phyloP scores from a whole-genome alignment of 2,888 invertebrate species.

The Sinotaia quadrata region DNA sequence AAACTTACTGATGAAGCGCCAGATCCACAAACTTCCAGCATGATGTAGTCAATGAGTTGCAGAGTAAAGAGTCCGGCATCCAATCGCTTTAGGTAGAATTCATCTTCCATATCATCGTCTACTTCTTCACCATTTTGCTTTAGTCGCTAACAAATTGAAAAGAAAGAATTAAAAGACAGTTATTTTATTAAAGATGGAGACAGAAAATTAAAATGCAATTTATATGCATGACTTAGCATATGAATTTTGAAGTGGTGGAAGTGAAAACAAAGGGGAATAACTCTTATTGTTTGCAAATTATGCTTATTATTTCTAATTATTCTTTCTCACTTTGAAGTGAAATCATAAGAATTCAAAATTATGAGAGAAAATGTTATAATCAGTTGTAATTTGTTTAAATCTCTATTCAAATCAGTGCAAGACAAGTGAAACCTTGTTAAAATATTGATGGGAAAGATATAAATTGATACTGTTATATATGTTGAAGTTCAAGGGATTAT shows the following conservation, averaged over 20 bases:
- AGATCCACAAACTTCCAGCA: conserved; percentile 76
- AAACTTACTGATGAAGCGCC: conserved; percentile 69
- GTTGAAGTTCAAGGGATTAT: too few species aligned
- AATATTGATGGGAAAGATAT: too few species aligned
- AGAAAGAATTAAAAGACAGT: neutral
- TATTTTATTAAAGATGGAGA: neutral
- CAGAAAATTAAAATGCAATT: neutral
- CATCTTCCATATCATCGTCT: conserved; percentile 87
- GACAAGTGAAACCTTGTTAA: too few species aligned
- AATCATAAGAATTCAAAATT: too few species aligned
- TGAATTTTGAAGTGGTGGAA: neutral
- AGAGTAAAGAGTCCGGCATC: conserved; percentile 97
- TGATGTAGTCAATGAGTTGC: conserved; percentile 90
- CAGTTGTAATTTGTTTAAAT: too few species aligned
- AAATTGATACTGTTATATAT: too few species aligned
- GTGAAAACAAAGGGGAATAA: too few species aligned
- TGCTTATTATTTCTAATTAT: too few species aligned
- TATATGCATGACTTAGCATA: neutral
- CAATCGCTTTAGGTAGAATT: conserved; percentile 88
- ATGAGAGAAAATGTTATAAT: too few species aligned
- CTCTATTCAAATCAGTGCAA: too few species aligned
- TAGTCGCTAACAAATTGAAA: conserved; percentile 52
- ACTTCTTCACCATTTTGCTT: conserved; percentile 66
- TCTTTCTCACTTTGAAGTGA: too few species aligned
- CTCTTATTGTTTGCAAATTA: too few species aligned